Conservation (phyloP, 2,113 vertebrate species). For the Microtus oregoni region DNA sequence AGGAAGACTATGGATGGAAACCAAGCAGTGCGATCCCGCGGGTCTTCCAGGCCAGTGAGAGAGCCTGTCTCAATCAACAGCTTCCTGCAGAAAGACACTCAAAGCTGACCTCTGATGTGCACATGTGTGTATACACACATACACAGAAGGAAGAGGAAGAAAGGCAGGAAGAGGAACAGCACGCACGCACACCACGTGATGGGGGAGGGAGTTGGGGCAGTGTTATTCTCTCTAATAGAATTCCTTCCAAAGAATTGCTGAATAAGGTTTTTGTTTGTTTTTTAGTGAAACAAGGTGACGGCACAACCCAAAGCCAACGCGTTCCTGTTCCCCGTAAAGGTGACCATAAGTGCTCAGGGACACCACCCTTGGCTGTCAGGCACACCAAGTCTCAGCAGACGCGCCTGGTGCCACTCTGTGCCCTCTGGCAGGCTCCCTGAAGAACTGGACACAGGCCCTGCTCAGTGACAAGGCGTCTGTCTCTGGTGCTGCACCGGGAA, state of each 20-base stretch:
- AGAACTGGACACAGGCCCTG: slow-evolving; percentile 36
- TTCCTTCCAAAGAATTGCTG: neutral
- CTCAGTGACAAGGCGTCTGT: slow-evolving; percentile 4
- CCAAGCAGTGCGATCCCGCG: neutral
- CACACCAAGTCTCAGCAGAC: neutral
- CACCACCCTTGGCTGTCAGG: neutral
- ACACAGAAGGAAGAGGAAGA: no score
- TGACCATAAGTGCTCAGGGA: neutral
- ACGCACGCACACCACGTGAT: neutral
- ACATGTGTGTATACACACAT: neutral
- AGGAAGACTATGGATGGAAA: neutral
- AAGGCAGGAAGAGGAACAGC: no score
- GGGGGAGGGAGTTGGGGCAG: neutral
- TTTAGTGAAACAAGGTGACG: neutral
- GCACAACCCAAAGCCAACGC: neutral
- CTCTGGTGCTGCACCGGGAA: neutral
- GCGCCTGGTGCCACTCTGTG: neutral
- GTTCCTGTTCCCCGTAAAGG: neutral
- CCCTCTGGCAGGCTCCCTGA: neutral
- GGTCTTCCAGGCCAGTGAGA: neutral
- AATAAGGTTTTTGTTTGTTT: neutral
- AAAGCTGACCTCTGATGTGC: neutral
- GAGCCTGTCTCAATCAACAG: neutral
- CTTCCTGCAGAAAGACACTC: neutral
- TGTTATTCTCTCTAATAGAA: neutral